Evolutionary conservation across 2,113 vertebrate genomes (phyloP).

Genomic region (Octodon degus): DNA sequence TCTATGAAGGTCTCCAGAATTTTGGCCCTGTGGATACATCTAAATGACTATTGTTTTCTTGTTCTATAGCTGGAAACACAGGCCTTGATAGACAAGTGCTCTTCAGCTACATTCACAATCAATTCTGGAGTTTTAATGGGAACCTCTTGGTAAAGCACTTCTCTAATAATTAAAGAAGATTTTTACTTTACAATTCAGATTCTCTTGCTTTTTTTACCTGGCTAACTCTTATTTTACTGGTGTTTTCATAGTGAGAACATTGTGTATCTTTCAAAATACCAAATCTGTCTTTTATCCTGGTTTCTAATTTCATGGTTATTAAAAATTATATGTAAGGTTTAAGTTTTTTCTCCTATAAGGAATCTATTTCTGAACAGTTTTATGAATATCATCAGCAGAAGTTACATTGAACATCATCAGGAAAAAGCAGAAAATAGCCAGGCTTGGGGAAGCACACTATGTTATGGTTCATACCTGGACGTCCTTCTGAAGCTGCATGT

Average conservation of each 20-base stretch:
- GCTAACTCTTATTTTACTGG: not conserved
- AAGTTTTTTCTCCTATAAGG: not conserved
- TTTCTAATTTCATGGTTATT: constrained; percentile 16
- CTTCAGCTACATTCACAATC: not conserved
- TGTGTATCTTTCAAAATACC: constrained; percentile 17
- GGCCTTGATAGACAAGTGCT: not conserved
- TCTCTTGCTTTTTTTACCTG: not conserved
- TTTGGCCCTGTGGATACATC: not conserved
- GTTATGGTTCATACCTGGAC: not conserved
- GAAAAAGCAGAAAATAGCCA: not conserved
- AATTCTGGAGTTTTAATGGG: not conserved
- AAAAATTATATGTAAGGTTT: not conserved
- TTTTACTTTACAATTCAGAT: not conserved
- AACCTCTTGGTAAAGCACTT: not conserved
- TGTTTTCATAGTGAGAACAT: not conserved
- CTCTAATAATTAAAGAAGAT: not conserved
- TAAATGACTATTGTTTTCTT: not conserved
- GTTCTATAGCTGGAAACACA: not conserved
- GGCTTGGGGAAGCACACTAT: not conserved
- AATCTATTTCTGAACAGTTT: not conserved
- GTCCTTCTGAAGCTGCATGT: not conserved
- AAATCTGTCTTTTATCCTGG: not conserved
- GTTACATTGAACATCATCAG: not conserved
- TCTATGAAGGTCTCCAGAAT: not conserved
- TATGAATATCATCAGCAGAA: not conserved